Percentiles rank a stretch among this genome's conserved stretches.
phyloP scores from a whole-genome alignment of 2,113 vertebrate species.

The human (Homo sapiens) region DNA sequence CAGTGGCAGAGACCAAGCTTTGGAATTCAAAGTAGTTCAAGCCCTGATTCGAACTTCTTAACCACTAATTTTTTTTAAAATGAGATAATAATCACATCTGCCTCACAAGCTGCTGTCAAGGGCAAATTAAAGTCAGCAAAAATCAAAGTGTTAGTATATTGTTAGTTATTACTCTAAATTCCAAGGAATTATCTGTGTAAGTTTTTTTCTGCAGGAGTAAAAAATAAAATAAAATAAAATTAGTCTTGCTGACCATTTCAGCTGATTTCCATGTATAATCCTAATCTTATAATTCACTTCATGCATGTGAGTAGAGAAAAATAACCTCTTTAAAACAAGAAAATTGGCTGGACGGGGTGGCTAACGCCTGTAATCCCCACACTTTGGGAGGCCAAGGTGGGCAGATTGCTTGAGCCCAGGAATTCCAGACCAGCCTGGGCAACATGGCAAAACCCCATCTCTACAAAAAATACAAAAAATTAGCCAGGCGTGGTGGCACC shows the following conservation, averaged over 20 bases:
- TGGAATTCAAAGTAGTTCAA: background rate
- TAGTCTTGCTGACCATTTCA: background rate
- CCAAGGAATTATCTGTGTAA: background rate
- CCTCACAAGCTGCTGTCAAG: background rate
- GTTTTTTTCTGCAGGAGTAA: background rate
- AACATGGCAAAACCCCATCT: too few species aligned
- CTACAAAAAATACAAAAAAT: too few species aligned
- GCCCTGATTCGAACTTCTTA: background rate
- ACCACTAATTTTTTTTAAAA: background rate
- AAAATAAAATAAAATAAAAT: background rate
- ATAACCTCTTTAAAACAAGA: background rate
- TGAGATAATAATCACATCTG: background rate
- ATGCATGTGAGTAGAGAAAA: background rate
- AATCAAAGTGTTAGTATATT: slow-evolving; percentile 28
- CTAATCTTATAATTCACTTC: slow-evolving; percentile 45
- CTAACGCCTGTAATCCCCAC: too few species aligned
- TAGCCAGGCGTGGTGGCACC: too few species aligned
- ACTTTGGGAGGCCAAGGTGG: too few species aligned
- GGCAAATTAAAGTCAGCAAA: slow-evolving; percentile 37
- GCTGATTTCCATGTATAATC: slow-evolving; percentile 49
- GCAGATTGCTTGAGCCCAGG: too few species aligned
- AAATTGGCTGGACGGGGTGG: background rate
- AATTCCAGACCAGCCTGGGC: too few species aligned
- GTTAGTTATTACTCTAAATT: background rate
- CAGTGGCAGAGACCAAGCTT: background rate